A percentile compares a stretch with the other conserved stretches of the same genome.
Conservation (phyloP, 2,888 invertebrate genomes). For the Villa cingulata region DNA sequence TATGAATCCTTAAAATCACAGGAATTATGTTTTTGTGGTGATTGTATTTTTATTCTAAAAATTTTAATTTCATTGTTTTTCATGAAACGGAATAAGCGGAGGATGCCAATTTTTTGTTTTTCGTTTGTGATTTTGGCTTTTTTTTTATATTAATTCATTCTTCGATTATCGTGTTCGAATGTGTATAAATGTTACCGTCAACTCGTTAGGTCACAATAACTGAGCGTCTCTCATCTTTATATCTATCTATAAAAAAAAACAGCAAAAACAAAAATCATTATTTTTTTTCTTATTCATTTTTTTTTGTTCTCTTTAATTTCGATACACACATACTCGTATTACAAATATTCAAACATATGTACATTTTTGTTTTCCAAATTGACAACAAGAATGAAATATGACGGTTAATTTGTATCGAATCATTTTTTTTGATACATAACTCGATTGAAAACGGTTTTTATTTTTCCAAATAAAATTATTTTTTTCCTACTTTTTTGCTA, state of each 20-base stretch:
- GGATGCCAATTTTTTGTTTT: neutral
- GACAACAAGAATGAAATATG: slow-evolving; percentile 18
- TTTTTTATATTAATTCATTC: too few species aligned
- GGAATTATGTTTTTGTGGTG: neutral
- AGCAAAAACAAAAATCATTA: too few species aligned
- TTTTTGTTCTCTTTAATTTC: neutral
- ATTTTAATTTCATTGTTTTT: neutral
- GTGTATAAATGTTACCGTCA: slow-evolving; percentile 8
- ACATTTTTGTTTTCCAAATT: slow-evolving; percentile 11
- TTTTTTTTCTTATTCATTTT: neutral
- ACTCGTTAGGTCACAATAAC: slow-evolving; percentile 11
- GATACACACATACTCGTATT: neutral
- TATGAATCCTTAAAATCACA: slow-evolving; percentile 10
- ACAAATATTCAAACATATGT: neutral
- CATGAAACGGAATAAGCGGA: too few species aligned
- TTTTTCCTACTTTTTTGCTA: too few species aligned
- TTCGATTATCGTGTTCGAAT: too few species aligned
- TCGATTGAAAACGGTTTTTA: neutral
- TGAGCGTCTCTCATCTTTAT: slow-evolving; percentile 1
- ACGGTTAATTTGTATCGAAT: slow-evolving; percentile 19
- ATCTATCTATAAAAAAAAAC: too few species aligned
- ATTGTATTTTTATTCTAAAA: neutral
- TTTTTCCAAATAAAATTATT: too few species aligned
- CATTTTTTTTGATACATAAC: slow-evolving; percentile 15
- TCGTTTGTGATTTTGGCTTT: neutral